Base-by-base conservation (phyloP, 23 tunicate species). In the Clavelina lepadiformis region DNA sequence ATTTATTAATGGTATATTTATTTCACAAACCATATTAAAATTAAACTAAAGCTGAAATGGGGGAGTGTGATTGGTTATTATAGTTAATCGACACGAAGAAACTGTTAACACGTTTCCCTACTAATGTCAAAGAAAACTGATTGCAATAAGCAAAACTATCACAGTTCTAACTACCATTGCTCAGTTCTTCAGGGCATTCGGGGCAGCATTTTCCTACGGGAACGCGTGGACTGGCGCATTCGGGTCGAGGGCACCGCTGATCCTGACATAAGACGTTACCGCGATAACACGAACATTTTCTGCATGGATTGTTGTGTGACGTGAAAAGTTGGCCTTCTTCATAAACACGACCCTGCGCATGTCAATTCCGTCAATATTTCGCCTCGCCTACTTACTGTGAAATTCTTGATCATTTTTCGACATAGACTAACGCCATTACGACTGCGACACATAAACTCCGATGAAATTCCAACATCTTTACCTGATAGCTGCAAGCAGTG, bases 201-300 rank as follows among this genome's bases (percentile, higher is more conserved):
- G 81, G 81, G 37, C 95, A 86, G 28, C 95, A 86, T 21, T 58
- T 46, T 15, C 85, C 95, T 30, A 38, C n/a, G 0, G 36, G 45
- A 1, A 51, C 31, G 38, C 37, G 64, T 15, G 95, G 85, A 59
- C 78, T 86, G 35, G 68, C 23, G 46, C 95, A 86, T 11, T 46
- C 56, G 1, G 58, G 36, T 25, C 28, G 33, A 0, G 95, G 84
- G 53, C 95, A 86, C 45, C 56, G 60, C 54, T 29, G 56, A 2
- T 55, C 64, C 28, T 59, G 41, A 33, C 95, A 86, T 8, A 56
- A 33, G 13, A 86, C 70, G 50, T 64, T 86, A 4, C 95, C 95
- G 3, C 46, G 51, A 23, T 23, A 26, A 65, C 95, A 86, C 5
- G 75, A 45, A 33, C 95, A 86, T 22, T 71, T 75, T 33, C 46